Base-by-base conservation (phyloP, 92 coral and sea anemone genomes). In the Phymanthus crucifer region DNA sequence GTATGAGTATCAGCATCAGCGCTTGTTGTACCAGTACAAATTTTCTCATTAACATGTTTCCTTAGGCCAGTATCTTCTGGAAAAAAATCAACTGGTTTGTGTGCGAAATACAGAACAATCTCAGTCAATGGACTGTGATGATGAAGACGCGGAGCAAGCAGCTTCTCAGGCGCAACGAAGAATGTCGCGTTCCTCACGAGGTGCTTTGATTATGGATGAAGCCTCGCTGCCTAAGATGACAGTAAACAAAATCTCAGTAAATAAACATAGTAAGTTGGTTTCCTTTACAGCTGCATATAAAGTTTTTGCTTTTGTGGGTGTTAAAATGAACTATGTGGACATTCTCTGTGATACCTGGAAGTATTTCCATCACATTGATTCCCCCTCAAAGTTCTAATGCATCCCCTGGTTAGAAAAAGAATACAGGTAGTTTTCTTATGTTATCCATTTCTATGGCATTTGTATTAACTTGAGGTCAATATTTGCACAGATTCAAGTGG, bases 11-110 rank as follows among this genome's bases (percentile, higher is more conserved):
- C n/a, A 31, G 46, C 1, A 56, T 1, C 21, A 37, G 19, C n/a
- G 9, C 12, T 32, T 1, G 7, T 24, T 1, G 75, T 35, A 71
- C 18, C 3, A 71, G 32, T 3, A 12, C 0, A 27, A 9, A 26
- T 61, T 10, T 21, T 61, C 3, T 4, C 32, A 17, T 1, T 2
- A 11, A 10, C 77, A 18, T 74, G 33, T 65, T 45, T 36, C 23
- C 47, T 21, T 70, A 92, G 97, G 97, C 43, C 94, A 84, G 46
- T 90, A 87, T 68, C 78, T 92, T 1, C 71, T 92, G 50, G 92
- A 90, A 56, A 89, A 84, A 47, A 84, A 91, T 70, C 54, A 87
- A 29, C 78, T 92, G 66, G 78, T 88, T 45, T 92, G 97, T 40
- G 78, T 92, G 27, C 72, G 38, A 27, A 32, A 71, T 67, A 17